Percentiles rank a stretch among this genome's conserved stretches.
These are phyloP conservation scores for Prunella strophiata DNA, from an alignment of 2,797 vertebrate genomes.

Conservation along the genomic window DNA sequence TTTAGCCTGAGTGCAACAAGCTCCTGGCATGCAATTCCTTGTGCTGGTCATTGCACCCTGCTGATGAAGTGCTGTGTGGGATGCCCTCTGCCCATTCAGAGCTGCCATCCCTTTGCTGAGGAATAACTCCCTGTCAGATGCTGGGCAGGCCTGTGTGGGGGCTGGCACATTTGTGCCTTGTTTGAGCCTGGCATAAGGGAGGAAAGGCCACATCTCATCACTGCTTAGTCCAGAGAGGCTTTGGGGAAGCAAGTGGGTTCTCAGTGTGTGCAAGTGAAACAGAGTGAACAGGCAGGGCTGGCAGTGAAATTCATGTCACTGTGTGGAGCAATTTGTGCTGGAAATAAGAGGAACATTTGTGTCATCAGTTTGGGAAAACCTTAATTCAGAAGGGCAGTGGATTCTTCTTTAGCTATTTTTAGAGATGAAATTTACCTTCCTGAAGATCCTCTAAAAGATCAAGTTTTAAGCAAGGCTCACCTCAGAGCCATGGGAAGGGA, in stretches of 20 bases:
- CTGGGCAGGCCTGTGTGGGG: not conserved
- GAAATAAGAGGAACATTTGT: not conserved
- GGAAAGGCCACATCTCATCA: not conserved
- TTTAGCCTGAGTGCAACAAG: not conserved
- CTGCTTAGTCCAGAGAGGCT: not conserved
- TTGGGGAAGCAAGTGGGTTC: not conserved
- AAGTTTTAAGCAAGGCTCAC: not conserved
- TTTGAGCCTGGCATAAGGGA: not conserved
- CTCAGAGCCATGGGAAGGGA: not conserved
- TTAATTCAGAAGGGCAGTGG: not conserved
- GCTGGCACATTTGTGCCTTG: not conserved
- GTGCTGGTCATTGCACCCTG: constrained; percentile 37
- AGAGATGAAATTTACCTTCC: not conserved
- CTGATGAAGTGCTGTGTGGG: not conserved
- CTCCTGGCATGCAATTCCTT: constrained; percentile 9
- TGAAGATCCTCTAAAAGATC: not conserved
- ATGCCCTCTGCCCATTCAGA: not conserved
- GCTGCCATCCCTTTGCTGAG: not conserved
- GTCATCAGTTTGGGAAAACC: not conserved
- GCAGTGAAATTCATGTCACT: not conserved
- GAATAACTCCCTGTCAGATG: not conserved
- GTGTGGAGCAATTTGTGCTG: not conserved
- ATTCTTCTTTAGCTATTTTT: not conserved
- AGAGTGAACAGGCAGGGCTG: not conserved
- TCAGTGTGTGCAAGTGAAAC: not conserved